phyloP scores from a whole-genome alignment of 2,113 vertebrate species.

The Odobenus rosmarus region DNA sequence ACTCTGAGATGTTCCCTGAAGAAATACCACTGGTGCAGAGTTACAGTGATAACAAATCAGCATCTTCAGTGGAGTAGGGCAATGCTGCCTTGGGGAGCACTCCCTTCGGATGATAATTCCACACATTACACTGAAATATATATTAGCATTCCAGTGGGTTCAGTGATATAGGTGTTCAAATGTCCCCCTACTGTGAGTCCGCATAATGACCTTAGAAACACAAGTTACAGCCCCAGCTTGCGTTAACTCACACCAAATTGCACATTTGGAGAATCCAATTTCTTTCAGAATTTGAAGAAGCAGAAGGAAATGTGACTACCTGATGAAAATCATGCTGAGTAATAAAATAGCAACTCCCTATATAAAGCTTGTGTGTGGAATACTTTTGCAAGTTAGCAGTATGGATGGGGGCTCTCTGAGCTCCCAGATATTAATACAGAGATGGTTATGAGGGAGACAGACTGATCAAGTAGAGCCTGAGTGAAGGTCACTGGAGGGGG shows the following conservation, averaged over 20 bases:
- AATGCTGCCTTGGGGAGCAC: not conserved
- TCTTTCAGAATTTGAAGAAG: not conserved
- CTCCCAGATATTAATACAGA: not conserved
- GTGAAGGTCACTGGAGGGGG: not conserved
- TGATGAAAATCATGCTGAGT: not conserved
- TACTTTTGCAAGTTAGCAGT: not conserved
- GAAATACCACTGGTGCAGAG: not conserved
- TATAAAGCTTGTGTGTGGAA: not conserved
- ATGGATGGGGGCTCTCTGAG: not conserved
- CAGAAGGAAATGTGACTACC: not conserved
- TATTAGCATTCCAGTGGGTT: not conserved
- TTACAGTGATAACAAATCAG: not conserved
- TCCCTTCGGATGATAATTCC: not conserved
- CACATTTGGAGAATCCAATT: not conserved
- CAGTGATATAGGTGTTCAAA: not conserved
- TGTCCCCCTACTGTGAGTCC: not conserved
- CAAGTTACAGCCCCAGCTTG: not conserved
- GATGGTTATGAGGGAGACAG: not conserved
- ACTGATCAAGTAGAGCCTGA: not conserved
- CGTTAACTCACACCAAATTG: not conserved
- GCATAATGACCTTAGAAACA: not conserved
- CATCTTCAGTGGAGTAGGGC: not conserved
- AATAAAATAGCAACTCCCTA: not conserved
- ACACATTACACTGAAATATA: conserved; percentile 27
- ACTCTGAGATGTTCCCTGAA: not conserved